Evolutionary conservation across 2,888 invertebrate genomes (phyloP), one percentile per base, ranked within the genome.

Genomic region (Rhagonycha fulva): DNA sequence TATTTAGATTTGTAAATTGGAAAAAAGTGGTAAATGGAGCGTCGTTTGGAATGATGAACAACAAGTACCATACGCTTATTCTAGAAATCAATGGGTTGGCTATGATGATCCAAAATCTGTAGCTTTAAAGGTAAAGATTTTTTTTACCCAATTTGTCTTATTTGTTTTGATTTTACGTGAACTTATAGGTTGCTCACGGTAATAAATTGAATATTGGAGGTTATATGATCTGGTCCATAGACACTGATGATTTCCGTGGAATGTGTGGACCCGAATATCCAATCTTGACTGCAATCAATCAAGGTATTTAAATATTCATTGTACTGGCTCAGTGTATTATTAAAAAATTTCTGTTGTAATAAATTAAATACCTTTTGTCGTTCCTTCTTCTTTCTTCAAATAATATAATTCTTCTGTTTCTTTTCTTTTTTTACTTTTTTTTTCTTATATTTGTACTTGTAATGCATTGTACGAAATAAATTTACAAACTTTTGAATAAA

Each of bases 181-280:
- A 47, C 82, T 32, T 32, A 0, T 30, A 66, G 71, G 71, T 63
- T 30, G 75, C 87, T 82, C 88, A 86, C 79, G 86, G 89, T 32
- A 84, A 89, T 84, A 79, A 87, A 71, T 75, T 85, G 73, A 80
- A 89, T 73, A 84, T 92, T 71, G 89, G 89, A 71, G 95, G 94
- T 26, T 89, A 90, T 0, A 95, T 95, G 95, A 83, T 94, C 0
- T 96, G 95, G 95, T 93, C 94, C 63, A 89, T 95, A 10, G 96
- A 96, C 84, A 93, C 93, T 5, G 95, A 95, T 82, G 95, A 95
- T 83, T 94, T 94, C 82, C 88, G 84, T 11, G 94, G 93, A 0
- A 80, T 84, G 0, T 94, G 94, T 81, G 91, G 92, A 0, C 91
- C 91, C 0, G 88, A 88, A 68, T 93, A 90, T 85, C 92, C 93